These are phyloP conservation scores for Tachycineta bicolor DNA, from an alignment of 2,113 vertebrate species.

Conservation along the genomic window DNA sequence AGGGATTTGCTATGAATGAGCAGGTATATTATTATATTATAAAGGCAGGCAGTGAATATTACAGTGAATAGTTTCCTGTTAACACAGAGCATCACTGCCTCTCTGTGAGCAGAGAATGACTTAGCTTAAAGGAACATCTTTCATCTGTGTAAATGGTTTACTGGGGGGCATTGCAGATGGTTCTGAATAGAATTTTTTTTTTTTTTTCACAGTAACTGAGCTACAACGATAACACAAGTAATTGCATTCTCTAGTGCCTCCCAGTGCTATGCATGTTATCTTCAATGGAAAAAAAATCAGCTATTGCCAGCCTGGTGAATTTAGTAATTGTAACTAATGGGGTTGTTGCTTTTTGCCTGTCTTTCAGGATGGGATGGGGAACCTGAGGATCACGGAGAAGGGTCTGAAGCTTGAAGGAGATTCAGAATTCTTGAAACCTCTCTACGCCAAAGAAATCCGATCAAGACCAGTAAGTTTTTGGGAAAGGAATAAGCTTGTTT, in stretches of 20 bases:
- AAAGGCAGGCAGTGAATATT: not conserved
- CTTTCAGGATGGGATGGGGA: conserved; percentile 96
- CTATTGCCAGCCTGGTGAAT: conserved; percentile 28
- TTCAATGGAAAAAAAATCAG: not conserved
- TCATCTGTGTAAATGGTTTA: conserved; percentile 27
- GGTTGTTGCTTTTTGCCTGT: conserved; percentile 35
- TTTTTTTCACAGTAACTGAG: conserved; percentile 14
- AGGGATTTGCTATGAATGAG: conserved; percentile 19
- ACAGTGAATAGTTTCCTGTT: conserved; percentile 33
- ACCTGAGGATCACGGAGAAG: conserved; percentile 96
- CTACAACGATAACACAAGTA: conserved; percentile 32
- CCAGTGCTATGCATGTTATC: conserved; percentile 26
- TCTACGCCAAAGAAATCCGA: conserved; percentile 99
- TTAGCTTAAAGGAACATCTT: conserved; percentile 11
- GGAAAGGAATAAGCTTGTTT: not conserved
- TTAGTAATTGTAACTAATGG: conserved; percentile 61
- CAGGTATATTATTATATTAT: conserved; percentile 16
- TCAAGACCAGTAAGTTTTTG: conserved; percentile 91
- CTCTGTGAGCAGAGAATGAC: not conserved
- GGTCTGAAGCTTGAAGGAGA: conserved; percentile 96
- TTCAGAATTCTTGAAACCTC: conserved; percentile 97
- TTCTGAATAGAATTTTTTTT: not conserved
- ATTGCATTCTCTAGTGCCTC: conserved; percentile 48
- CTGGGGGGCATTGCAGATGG: not conserved
- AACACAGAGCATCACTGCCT: not conserved